phyloP scores from a whole-genome alignment of 2,797 vertebrate species.

The Mallotus villosus region DNA sequence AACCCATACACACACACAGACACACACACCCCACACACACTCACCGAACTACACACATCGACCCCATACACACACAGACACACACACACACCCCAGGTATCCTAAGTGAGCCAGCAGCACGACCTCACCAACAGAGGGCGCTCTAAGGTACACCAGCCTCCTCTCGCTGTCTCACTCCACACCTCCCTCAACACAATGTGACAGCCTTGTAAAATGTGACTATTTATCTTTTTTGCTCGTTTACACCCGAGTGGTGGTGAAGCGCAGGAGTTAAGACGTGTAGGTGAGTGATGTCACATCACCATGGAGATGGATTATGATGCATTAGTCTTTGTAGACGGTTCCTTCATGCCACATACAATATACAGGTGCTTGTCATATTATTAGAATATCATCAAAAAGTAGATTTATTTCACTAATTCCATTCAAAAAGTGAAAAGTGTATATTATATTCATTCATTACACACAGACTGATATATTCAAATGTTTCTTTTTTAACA shows the following conservation, averaged over 20 bases:
- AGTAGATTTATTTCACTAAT: no score
- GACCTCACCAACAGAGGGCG: neutral
- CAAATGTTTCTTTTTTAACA: no score
- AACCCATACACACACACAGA: neutral
- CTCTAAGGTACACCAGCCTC: neutral
- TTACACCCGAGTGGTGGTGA: neutral
- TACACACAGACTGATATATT: no score
- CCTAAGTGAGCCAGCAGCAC: no score
- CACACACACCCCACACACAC: slow-evolving; percentile 16
- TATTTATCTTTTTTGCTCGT: slow-evolving; percentile 22
- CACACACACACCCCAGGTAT: neutral
- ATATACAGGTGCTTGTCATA: no score
- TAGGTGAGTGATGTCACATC: slow-evolving; percentile 10
- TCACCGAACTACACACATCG: slow-evolving; percentile 13
- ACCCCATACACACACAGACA: neutral
- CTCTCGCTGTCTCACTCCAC: neutral
- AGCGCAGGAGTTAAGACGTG: slow-evolving; percentile 10
- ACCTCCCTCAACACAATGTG: slow-evolving; percentile 12
- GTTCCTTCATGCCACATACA: no score
- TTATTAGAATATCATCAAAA: no score
- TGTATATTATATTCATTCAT: no score
- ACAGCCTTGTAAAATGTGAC: slow-evolving; percentile 23
- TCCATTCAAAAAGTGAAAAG: no score
- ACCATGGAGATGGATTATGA: slow-evolving; percentile 9
- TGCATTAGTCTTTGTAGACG: no score